Conservation (phyloP, 2,797 vertebrate species). For the Xiphophorus birchmanni region DNA sequence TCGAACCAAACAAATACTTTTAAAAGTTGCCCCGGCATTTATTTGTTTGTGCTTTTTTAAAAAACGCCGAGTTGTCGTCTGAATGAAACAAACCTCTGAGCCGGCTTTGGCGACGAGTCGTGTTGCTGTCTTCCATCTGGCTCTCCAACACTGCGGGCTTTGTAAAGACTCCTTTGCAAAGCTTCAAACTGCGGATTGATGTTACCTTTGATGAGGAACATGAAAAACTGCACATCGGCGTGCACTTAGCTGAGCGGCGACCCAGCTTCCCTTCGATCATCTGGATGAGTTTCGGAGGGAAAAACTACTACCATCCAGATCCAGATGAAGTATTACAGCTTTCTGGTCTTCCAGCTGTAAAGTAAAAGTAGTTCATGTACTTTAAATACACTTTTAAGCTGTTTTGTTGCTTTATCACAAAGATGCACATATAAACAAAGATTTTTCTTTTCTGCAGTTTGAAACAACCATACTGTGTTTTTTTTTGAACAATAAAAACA, state of each 20-base stretch:
- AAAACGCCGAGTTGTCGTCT: conserved; percentile 22
- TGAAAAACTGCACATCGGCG: conserved; percentile 40
- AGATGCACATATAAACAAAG: not conserved
- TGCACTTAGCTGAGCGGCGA: conserved; percentile 14
- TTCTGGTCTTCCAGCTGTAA: not conserved
- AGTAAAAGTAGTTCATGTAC: not conserved
- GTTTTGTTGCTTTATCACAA: not conserved
- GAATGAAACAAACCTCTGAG: conserved; percentile 24
- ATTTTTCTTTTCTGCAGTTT: not conserved
- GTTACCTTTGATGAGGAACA: conserved; percentile 40
- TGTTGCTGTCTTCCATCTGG: conserved; percentile 63
- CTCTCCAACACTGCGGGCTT: conserved; percentile 40
- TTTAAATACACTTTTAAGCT: not conserved
- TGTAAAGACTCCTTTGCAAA: conserved; percentile 42
- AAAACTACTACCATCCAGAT: not conserved
- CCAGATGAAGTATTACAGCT: conserved; percentile 1
- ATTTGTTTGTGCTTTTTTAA: conserved; percentile 24
- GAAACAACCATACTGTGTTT: not conserved
- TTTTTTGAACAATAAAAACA: not conserved
- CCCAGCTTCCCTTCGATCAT: not conserved
- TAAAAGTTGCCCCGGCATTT: conserved; percentile 53
- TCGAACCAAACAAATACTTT: conserved; percentile 39
- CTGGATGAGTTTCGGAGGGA: not conserved
- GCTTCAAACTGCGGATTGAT: conserved; percentile 56
- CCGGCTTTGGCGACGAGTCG: conserved; percentile 10